These are phyloP conservation scores for Heterochromis multidens DNA, from an alignment of 2,113 vertebrate genomes.

Conservation along the genomic window DNA sequence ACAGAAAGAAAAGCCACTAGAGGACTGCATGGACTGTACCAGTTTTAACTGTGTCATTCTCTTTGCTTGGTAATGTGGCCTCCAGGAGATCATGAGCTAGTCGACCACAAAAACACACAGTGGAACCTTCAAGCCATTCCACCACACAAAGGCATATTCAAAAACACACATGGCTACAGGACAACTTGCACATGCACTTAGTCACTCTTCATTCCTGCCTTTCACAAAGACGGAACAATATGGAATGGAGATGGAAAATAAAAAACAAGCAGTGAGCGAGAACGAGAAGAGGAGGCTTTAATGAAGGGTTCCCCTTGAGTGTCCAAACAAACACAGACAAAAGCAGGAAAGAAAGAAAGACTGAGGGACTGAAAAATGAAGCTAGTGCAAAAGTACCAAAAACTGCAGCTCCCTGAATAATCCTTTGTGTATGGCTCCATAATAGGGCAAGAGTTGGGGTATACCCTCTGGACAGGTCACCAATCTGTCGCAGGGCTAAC, in stretches of 20 bases:
- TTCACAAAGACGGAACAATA: not conserved
- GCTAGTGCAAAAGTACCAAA: too few relatives aligned
- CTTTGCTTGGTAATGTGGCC: slow-evolving; percentile 33
- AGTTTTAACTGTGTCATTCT: slow-evolving; percentile 37
- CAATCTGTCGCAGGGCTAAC: too few relatives aligned
- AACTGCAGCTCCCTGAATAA: too few relatives aligned
- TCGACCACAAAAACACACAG: slow-evolving; percentile 21
- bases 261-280: not conserved
- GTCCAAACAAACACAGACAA: not conserved
- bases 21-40: not conserved
- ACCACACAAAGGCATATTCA: not conserved
- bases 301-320: not conserved
- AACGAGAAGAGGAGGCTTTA: not conserved
- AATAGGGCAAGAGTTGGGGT: too few relatives aligned
- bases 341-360: not conserved
- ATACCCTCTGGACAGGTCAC: too few relatives aligned
- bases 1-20: not conserved
- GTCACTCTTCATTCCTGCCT: slow-evolving; percentile 5
- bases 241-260: too few relatives aligned
- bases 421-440: too few relatives aligned
- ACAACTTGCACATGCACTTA: not conserved
- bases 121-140: not conserved
- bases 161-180: slow-evolving; percentile 7
- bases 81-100: slow-evolving; percentile 26
- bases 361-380: too few relatives aligned